Evolutionary conservation across 2,797 vertebrate genomes (phyloP), one percentile per base, ranked within the genome.

Genomic region (Heliangelus exortis): DNA sequence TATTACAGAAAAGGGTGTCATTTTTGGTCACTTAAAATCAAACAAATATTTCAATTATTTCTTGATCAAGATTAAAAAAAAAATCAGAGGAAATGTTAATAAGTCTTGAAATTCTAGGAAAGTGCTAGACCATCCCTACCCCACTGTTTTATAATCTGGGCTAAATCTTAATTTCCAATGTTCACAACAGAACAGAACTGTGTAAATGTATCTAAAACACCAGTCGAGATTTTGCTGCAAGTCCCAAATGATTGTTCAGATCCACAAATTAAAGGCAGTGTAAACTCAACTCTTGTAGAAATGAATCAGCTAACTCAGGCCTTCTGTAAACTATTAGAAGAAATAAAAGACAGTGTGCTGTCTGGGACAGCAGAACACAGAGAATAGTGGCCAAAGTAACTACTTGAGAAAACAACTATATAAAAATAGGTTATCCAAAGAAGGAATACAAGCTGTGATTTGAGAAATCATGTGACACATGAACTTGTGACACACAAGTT

Each of bases 121-220:
- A 84, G 39, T 50, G 10, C 4, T 55, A 91, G n/a, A 62, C 16
- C 6, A 34, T 22, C 2, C 12, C 2, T 2, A 16, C 26, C 34
- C 22, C 21, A 11, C 29, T 12, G 10, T 18, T 63, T 76, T 48
- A 78, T 29, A 75, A 8, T 4, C 26, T 51, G 7, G 34, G 8
- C 12, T 50, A 75, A 80, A 65, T 75, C 45, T 75, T 75, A 5
- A 36, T 51, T 95, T 93, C 15, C 31, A 91, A 58, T 83, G 74
- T 10, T 68, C 39, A 48, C 11, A 83, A 45, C 17, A 59, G 17
- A 93, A 34, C 15, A 84, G 47, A 92, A 66, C 20, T 43, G 16
- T 6, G 10, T 34, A 73, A 6, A 4, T 9, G 6, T 39, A 14
- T 28, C 17, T 62, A 72, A 85, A 93, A 21, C 21, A 83, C 6